Evolutionary conservation across 2,113 vertebrate genomes (phyloP).

Genomic region (Tachycineta bicolor): DNA sequence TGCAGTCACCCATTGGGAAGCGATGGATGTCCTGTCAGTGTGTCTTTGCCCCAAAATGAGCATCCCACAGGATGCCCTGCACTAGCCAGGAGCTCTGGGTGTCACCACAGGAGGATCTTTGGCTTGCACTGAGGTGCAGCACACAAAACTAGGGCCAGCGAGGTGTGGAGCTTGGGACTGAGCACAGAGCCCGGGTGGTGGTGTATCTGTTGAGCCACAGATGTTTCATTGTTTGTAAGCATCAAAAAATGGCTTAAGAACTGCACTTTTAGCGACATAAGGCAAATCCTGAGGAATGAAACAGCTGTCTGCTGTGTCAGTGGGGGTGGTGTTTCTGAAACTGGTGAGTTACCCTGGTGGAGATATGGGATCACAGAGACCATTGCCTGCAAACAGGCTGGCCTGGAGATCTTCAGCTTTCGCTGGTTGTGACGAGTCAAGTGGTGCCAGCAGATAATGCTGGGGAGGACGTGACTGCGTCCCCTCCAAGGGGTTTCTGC

Average conservation of each 20-base stretch:
- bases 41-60: not conserved
- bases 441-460: conserved; percentile 8
- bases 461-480: not conserved
- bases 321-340: not conserved
- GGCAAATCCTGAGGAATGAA: not conserved
- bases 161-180: not conserved
- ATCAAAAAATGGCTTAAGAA: not conserved
- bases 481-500: not conserved
- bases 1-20: not conserved
- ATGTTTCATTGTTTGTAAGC: not conserved
- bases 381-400: not conserved
- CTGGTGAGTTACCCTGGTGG: not conserved
- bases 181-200: not conserved
- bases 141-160: fast-evolving
- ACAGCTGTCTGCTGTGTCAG: not conserved
- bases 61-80: not conserved
- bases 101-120: not conserved
- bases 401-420: not conserved
- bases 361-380: not conserved
- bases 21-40: fast-evolving
- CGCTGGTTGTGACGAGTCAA: not conserved
- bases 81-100: not conserved
- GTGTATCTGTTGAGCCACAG: fast-evolving
- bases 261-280: not conserved
- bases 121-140: not conserved